phyloP scores from a whole-genome alignment of 2,888 invertebrate species.

The Drosophila phalerata region DNA sequence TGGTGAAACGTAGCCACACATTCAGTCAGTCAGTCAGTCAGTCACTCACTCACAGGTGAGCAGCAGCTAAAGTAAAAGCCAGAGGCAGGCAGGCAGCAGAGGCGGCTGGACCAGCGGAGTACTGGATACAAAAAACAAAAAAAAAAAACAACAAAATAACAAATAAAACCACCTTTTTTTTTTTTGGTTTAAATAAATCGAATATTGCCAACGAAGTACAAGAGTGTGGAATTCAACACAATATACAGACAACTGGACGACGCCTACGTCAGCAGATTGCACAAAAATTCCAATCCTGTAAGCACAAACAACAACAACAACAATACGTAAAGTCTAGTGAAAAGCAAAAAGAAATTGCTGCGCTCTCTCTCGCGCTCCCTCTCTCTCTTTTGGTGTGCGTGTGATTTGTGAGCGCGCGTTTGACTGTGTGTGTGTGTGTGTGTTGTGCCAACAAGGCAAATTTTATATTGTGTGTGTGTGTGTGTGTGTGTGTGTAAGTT shows the following conservation, averaged over 20 bases:
- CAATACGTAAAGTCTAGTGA: slow-evolving; percentile 44
- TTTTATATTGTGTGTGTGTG: slow-evolving; percentile 37
- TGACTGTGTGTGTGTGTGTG: slow-evolving; percentile 32
- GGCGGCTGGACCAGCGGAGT: slow-evolving; percentile 59
- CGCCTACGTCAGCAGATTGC: slow-evolving; percentile 65
- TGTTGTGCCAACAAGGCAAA: slow-evolving; percentile 73
- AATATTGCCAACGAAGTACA: slow-evolving; percentile 7
- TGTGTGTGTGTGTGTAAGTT: slow-evolving; percentile 15
- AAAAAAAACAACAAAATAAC: slow-evolving; percentile 1
- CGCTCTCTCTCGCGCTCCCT: slow-evolving; percentile 23
- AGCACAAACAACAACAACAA: slow-evolving; percentile 50
- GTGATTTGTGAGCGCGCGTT: slow-evolving; percentile 31
- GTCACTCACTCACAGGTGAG: slow-evolving; percentile 62
- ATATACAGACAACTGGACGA: slow-evolving; percentile 23
- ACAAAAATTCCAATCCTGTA: slow-evolving; percentile 68
- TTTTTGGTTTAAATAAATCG: neutral
- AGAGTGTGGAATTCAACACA: slow-evolving; percentile 1
- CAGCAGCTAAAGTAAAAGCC: slow-evolving; percentile 57
- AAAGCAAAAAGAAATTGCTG: slow-evolving; percentile 62
- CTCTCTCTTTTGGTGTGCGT: slow-evolving; percentile 22
- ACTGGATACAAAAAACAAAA: slow-evolving; percentile 17
- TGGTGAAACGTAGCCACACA: slow-evolving; percentile 61
- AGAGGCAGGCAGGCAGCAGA: slow-evolving; percentile 66
- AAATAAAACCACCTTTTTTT: slow-evolving; percentile 1
- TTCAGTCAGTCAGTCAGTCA: slow-evolving; percentile 36